Conservation (phyloP, 2,888 invertebrate genomes). For the Scaptomyza cyrtandrae region DNA sequence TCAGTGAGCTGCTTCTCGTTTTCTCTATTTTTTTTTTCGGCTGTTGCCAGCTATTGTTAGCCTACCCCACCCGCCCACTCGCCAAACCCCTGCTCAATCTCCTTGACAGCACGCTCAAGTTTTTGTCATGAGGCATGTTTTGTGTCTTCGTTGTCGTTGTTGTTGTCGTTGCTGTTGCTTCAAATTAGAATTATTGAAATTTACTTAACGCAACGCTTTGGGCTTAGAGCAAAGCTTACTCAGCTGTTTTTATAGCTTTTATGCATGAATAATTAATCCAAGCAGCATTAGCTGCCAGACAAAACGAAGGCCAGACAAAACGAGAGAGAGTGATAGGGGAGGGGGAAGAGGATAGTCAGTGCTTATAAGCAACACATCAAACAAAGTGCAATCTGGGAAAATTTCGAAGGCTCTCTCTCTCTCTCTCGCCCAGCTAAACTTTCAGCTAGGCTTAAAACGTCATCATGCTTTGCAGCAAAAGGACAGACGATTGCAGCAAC, state of each 20-base stretch:
- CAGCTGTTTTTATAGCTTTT: slow-evolving; percentile 65
- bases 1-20: slow-evolving; percentile 26
- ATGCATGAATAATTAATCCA: slow-evolving; percentile 65
- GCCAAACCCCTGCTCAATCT: background rate
- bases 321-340: background rate
- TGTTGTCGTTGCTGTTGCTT: slow-evolving; percentile 20
- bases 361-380: slow-evolving; percentile 29
- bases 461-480: slow-evolving; percentile 39
- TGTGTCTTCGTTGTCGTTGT: background rate
- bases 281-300: slow-evolving; percentile 34
- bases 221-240: slow-evolving; percentile 40
- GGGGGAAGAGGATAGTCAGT: background rate
- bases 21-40: slow-evolving; percentile 1
- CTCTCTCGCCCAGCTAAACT: slow-evolving; percentile 8
- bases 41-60: slow-evolving; percentile 41
- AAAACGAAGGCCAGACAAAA: background rate
- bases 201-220: slow-evolving; percentile 50
- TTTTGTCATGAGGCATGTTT: slow-evolving; percentile 28
- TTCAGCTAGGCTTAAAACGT: slow-evolving; percentile 42
- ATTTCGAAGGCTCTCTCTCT: slow-evolving; percentile 14
- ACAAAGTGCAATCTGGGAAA: slow-evolving; percentile 14
- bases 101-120: slow-evolving; percentile 10
- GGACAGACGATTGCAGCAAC: background rate
- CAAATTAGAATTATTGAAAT: slow-evolving; percentile 76
- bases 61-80: slow-evolving; percentile 1